Percentiles rank a stretch among this genome's conserved stretches.
Conservation (phyloP, 2,797 vertebrate species). For the Phataginus tricuspis region DNA sequence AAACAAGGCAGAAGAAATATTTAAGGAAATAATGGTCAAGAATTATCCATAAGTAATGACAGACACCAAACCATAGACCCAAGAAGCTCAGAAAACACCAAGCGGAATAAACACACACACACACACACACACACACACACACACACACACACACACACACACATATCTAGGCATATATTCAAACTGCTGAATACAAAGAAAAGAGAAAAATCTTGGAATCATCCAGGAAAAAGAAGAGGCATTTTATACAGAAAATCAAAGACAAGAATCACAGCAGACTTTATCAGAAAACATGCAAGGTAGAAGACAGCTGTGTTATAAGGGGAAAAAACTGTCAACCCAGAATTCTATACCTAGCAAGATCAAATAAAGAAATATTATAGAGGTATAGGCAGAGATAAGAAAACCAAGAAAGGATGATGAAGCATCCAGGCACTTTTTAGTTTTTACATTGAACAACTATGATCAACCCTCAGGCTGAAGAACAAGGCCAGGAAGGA, state of each 20-base stretch:
- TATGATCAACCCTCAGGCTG: neutral
- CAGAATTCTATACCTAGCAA: neutral
- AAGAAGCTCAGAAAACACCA: neutral
- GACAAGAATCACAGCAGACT: neutral
- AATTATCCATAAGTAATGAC: neutral
- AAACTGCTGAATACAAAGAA: neutral
- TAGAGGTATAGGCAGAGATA: neutral
- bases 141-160: neutral
- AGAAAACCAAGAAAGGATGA: neutral
- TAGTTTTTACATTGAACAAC: neutral
- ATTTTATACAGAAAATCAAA: neutral
- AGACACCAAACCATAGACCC: neutral
- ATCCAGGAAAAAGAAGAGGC: neutral
- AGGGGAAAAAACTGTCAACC: neutral
- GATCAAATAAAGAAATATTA: neutral
- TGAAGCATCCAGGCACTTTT: neutral
- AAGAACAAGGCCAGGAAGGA: neutral
- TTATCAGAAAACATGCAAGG: neutral
- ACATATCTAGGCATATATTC: neutral
- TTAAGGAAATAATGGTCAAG: neutral
- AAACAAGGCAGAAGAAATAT: constrained; percentile 7
- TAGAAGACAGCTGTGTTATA: neutral
- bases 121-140: neutral
- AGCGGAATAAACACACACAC: neutral
- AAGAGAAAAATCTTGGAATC: neutral